phyloP scores from a whole-genome alignment of 2,888 invertebrate species.

The Cryptosula pallasiana region DNA sequence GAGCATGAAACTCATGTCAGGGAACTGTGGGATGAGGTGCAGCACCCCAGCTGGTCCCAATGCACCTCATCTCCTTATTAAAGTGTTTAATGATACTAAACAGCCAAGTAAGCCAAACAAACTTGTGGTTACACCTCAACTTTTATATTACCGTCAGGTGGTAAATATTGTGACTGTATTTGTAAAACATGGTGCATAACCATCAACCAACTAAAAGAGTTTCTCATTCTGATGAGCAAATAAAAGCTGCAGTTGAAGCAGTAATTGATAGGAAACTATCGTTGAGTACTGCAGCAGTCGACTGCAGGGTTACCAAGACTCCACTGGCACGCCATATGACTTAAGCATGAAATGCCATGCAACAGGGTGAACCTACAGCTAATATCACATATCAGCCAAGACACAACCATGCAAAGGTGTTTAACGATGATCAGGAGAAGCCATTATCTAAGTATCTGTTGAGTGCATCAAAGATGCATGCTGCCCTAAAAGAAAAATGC shows the following conservation, averaged over 20 bases:
- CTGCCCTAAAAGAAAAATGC: background rate
- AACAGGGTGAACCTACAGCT: background rate
- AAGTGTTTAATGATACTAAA: no score
- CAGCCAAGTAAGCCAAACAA: no score
- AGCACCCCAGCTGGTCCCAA: no score
- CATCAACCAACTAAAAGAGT: background rate
- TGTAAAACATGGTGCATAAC: background rate
- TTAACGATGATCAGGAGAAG: background rate
- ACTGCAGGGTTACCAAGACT: background rate
- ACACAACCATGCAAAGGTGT: background rate
- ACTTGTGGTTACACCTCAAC: no score
- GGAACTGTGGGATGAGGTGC: no score
- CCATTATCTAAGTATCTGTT: background rate
- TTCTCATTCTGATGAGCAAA: background rate
- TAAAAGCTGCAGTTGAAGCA: background rate
- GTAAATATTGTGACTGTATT: no score
- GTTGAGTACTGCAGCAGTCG: background rate
- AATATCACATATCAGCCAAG: background rate
- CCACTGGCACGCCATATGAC: background rate
- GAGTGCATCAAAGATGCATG: background rate
- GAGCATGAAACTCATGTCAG: no score
- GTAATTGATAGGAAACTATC: background rate
- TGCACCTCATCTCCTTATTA: no score
- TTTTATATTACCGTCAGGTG: no score
- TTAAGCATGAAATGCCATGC: background rate